phyloP scores from a whole-genome alignment of 2,113 vertebrate species.

The Thalassarche chlororhynchos region DNA sequence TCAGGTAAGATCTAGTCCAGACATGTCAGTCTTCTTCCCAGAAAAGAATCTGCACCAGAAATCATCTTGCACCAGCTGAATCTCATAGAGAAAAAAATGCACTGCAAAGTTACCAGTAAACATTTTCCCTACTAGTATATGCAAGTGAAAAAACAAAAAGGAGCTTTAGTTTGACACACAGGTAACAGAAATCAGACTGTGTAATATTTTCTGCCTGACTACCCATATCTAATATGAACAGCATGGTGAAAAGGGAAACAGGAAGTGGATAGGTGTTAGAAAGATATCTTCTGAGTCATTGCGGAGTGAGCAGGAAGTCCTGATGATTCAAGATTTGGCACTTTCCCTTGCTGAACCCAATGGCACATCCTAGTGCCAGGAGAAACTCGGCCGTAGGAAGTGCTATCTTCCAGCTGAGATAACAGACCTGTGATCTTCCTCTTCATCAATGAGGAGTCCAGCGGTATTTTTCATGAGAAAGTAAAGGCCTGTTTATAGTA shows the following conservation, averaged over 20 bases:
- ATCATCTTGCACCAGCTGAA: background rate
- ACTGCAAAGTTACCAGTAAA: background rate
- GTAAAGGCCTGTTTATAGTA: background rate
- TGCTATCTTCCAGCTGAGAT: background rate
- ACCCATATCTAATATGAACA: background rate
- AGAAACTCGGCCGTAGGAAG: background rate
- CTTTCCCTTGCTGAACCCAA: background rate
- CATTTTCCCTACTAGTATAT: background rate
- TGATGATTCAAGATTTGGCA: slow-evolving; percentile 54
- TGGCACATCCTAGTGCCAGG: background rate
- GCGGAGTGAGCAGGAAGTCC: background rate
- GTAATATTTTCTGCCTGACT: background rate
- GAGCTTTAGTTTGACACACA: background rate
- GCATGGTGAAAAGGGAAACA: background rate
- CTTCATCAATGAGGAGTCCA: background rate
- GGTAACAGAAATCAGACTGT: background rate
- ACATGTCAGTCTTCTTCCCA: background rate
- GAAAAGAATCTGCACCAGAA: background rate
- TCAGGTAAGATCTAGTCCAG: background rate
- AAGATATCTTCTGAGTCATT: slow-evolving; percentile 40
- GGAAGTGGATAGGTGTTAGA: background rate
- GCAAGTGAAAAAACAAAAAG: background rate
- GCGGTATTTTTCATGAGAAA: background rate
- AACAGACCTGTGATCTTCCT: background rate
- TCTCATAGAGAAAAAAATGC: background rate